Evolutionary conservation across 2,797 vertebrate genomes (phyloP), one percentile per base, ranked within the genome.

Genomic region (Siniperca undulata): DNA sequence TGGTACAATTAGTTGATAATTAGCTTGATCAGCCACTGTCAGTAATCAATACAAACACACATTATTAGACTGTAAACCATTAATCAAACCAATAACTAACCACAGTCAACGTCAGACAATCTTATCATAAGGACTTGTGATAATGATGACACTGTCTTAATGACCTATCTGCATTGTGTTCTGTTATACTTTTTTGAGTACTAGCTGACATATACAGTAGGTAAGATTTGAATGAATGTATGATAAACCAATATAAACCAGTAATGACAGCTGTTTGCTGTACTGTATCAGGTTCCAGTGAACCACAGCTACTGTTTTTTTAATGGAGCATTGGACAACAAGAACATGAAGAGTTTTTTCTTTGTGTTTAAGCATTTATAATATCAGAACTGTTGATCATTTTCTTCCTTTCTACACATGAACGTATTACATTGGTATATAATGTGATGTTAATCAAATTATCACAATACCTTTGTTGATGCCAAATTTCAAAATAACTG

Each of bases 81-180:
- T 30, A 30, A 30, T 30, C 30, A 30, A 30, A 30, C 3, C 30
- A 3, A 30, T 30, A 30, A 30, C 30, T 30, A 30, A 30, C 30
- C 30, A 3, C 30, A 30, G 30, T 30, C 30, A 30, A 30, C 30
- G 30, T 30, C 30, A 30, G 30, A 30, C 30, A 30, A 30, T 30
- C 30, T 30, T 30, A 30, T 30, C 30, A 30, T 30, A 30, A 30
- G 30, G 30, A 30, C 30, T 30, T 30, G 30, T 30, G 30, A 30
- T 30, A 7, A 72, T 71, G 34, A 70, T 46, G 19, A 60, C 34
- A 64, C 44, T n/a, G 14, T 77, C 12, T 20, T 46, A 40, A 83
- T 1, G 11, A 56, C 40, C 36, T 66, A 30, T 59, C 12, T 48
- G 40, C 5, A 7, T 13, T 4, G 24, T 16, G 19, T 4, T 56